Conservation (phyloP, 1,140 invertebrate genomes). For the Lanistes nyassanus region DNA sequence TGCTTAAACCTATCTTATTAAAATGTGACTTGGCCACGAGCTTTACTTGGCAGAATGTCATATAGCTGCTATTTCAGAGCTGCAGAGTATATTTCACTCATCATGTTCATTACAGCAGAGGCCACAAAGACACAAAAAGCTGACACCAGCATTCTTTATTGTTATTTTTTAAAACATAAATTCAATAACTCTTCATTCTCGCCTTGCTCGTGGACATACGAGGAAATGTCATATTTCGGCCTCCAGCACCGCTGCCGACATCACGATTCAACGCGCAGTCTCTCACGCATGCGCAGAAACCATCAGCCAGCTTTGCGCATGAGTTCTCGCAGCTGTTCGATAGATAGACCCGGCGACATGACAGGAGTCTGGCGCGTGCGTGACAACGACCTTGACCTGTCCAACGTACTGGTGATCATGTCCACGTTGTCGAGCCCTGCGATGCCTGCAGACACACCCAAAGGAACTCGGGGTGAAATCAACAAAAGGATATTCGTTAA, state of each 20-base stretch:
- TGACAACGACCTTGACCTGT: conserved; percentile 22
- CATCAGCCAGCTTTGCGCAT: conserved; percentile 18
- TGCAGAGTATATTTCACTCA: too few relatives aligned
- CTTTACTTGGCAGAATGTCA: too few relatives aligned
- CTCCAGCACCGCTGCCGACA: background rate
- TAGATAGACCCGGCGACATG: conserved; percentile 2
- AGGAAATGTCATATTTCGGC: background rate
- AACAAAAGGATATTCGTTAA: too few relatives aligned
- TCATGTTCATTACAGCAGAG: too few relatives aligned
- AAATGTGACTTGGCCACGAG: too few relatives aligned
- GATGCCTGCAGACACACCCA: conserved; percentile 6
- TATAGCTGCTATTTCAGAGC: too few relatives aligned
- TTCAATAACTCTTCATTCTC: background rate
- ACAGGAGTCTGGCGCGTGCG: background rate
- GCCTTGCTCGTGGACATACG: background rate
- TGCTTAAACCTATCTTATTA: too few relatives aligned
- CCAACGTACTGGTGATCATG: conserved; percentile 24
- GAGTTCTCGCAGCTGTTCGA: conserved; percentile 19
- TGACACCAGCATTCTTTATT: background rate
- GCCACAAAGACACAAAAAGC: background rate
- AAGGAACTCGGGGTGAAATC: too few relatives aligned
- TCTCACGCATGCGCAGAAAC: conserved; percentile 3
- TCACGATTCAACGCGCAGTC: background rate
- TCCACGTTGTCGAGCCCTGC: conserved; percentile 26
- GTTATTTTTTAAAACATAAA: background rate